Percentiles rank a stretch among this genome's conserved stretches.
phyloP scores from a whole-genome alignment of 2,888 invertebrate species.

The Dilophus febrilis region DNA sequence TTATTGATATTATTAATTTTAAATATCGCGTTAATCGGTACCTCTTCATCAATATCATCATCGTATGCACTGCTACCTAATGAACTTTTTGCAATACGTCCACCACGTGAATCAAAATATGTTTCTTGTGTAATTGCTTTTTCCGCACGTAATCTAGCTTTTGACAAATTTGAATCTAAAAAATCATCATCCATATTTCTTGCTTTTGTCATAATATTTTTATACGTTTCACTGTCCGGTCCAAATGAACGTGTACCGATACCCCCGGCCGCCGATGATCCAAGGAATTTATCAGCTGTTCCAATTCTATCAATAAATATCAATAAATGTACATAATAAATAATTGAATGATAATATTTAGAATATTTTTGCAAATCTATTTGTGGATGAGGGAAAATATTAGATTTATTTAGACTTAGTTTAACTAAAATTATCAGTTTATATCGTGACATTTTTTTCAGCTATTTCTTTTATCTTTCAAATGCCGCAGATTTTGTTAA shows the following conservation, averaged over 20 bases:
- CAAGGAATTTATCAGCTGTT: not conserved
- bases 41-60: slow-evolving; percentile 33
- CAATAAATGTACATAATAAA: too few relatives aligned
- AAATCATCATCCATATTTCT: slow-evolving; percentile 4
- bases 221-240: too few relatives aligned
- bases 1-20: not conserved
- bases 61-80: slow-evolving; percentile 32
- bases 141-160: slow-evolving; percentile 34
- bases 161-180: slow-evolving; percentile 30
- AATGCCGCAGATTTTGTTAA: too few relatives aligned
- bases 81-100: slow-evolving; percentile 32
- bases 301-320: too few relatives aligned
- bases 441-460: too few relatives aligned
- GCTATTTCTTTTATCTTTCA: too few relatives aligned
- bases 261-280: not conserved
- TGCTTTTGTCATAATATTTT: not conserved
- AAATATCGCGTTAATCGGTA: slow-evolving; percentile 20
- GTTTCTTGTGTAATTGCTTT: slow-evolving; percentile 35
- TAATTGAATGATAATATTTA: too few relatives aligned
- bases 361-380: too few relatives aligned
- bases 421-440: too few relatives aligned
- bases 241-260: not conserved
- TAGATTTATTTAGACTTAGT: too few relatives aligned
- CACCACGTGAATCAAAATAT: slow-evolving; percentile 47
- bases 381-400: too few relatives aligned